Conservation (phyloP, 2,113 vertebrate genomes). For the Reinhardtius hippoglossoides region DNA sequence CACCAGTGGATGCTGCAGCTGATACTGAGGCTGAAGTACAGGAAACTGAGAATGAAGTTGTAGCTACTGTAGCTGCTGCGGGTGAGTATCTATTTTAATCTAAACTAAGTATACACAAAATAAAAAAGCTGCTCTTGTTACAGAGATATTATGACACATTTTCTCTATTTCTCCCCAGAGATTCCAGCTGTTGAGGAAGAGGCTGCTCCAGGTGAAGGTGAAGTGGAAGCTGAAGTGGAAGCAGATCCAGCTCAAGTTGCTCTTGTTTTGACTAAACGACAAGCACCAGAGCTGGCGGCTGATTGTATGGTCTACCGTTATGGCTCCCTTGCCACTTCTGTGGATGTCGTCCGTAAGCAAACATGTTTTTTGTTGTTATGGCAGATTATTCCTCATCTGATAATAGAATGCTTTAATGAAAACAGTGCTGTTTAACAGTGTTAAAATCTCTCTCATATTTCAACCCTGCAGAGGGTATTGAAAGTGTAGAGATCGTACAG, state of each 20-base stretch:
- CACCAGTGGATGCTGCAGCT: constrained; percentile 71
- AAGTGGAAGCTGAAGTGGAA: constrained; percentile 59
- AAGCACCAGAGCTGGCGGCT: constrained; percentile 79
- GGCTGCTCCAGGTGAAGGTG: constrained; percentile 40
- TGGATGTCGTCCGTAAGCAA: constrained; percentile 90
- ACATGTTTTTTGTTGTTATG: neutral
- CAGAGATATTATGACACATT: neutral
- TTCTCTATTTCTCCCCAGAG: neutral
- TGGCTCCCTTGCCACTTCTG: constrained; percentile 86
- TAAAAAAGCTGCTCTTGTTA: neutral
- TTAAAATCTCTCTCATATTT: neutral
- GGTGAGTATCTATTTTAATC: constrained; percentile 49
- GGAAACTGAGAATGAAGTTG: constrained; percentile 75
- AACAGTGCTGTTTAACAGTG: neutral
- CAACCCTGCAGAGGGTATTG: constrained; percentile 88
- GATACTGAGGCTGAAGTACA: constrained; percentile 74
- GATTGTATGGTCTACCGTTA: constrained; percentile 90
- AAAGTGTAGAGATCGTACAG: constrained; percentile 92
- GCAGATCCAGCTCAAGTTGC: constrained; percentile 67
- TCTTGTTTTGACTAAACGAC: constrained; percentile 87
- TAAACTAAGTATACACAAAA: neutral
- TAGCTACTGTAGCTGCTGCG: constrained; percentile 72
- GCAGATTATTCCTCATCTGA: neutral
- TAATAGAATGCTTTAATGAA: neutral
- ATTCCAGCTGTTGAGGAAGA: constrained; percentile 8